These are phyloP conservation scores for Ciconia maguari DNA, from an alignment of 2,113 vertebrate genomes.

Conservation along the genomic window DNA sequence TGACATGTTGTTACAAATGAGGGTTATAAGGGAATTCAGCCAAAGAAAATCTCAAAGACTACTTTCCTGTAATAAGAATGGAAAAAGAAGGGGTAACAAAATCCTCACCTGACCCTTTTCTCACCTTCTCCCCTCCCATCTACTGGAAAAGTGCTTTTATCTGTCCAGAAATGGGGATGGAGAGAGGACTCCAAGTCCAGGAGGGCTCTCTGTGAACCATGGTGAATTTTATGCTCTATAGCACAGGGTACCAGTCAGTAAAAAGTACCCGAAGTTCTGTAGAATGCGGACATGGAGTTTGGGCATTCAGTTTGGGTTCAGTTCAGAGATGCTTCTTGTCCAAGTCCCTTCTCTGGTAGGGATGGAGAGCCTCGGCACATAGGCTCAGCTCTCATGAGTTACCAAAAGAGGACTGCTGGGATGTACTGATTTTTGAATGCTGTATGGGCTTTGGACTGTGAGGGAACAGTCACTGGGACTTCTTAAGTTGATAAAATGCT, in stretches of 20 bases:
- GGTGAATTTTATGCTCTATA: background rate
- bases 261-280: background rate
- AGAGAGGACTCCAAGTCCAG: background rate
- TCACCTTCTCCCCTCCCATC: background rate
- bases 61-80: background rate
- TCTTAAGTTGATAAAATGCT: background rate
- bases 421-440: background rate
- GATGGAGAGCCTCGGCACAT: rapidly evolving
- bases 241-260: background rate
- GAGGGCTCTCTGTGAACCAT: background rate
- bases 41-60: background rate
- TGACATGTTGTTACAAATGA: background rate
- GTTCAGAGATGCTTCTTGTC: background rate
- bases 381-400: background rate
- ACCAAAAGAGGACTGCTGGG: background rate
- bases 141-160: background rate
- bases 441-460: background rate
- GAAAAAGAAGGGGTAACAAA: background rate
- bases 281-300: background rate
- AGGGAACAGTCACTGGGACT: background rate
- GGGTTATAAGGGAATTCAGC: background rate
- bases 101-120: background rate
- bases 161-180: background rate
- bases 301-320: background rate
- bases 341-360: background rate